Conservation (phyloP, 1,140 invertebrate species). For the Neuroterus valhalla region DNA sequence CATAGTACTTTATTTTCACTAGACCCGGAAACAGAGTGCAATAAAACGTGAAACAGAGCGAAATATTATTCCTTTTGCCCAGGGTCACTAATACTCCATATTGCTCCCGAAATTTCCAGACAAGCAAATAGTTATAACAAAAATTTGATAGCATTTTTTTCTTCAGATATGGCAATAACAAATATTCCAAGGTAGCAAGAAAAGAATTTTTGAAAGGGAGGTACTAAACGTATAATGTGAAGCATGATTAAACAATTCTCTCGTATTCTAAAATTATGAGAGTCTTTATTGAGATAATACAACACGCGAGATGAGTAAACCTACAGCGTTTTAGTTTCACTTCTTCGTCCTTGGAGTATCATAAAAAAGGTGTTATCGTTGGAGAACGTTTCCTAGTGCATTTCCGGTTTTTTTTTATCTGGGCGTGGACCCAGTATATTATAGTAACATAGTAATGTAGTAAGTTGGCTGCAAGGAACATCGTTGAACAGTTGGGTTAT, state of each 20-base stretch:
- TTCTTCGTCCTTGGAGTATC: neutral
- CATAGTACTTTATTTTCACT: neutral
- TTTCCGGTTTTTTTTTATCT: neutral
- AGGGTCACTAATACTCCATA: neutral
- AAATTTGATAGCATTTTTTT: too few species aligned
- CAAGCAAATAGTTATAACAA: too few species aligned
- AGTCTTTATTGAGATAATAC: neutral
- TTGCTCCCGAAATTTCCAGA: neutral
- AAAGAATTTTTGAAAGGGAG: too few species aligned
- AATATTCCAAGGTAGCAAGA: too few species aligned
- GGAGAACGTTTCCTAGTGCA: conserved; percentile 7
- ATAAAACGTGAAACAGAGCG: conserved; percentile 16
- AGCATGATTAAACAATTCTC: too few species aligned
- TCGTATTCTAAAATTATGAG: neutral
- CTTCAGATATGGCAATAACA: too few species aligned
- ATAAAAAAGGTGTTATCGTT: conserved; percentile 10
- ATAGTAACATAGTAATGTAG: too few species aligned
- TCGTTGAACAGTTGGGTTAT: neutral
- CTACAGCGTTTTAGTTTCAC: conserved; percentile 5
- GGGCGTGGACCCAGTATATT: neutral
- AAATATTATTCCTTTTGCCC: conserved; percentile 10
- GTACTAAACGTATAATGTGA: too few species aligned
- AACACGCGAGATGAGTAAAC: conserved; percentile 5
- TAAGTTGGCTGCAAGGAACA: neutral
- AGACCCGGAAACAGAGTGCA: conserved; percentile 10